These are phyloP conservation scores for Achroia grisella DNA, from an alignment of 1,140 invertebrate genomes.

Conservation along the genomic window DNA sequence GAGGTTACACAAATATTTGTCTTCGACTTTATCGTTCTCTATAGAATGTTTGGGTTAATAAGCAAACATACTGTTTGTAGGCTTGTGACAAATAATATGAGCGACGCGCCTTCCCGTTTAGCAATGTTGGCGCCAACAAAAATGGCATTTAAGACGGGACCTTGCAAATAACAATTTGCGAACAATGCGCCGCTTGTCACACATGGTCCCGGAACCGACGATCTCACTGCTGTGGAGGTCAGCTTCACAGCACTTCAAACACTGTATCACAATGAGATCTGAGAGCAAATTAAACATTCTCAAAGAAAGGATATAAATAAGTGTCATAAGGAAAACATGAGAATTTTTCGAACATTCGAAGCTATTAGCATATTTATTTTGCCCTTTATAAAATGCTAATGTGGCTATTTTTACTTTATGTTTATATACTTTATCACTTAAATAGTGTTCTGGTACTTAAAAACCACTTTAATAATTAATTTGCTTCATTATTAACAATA, in stretches of 20 bases:
- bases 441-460: no score
- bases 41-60: no score
- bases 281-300: slow-evolving; percentile 2
- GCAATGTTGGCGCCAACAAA: slow-evolving; percentile 49
- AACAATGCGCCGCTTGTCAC: slow-evolving; percentile 56
- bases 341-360: neutral
- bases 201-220: slow-evolving; percentile 57
- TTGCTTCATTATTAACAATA: no score
- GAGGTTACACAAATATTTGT: no score
- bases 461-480: no score
- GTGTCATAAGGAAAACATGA: neutral
- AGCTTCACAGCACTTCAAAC: slow-evolving; percentile 16
- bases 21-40: no score
- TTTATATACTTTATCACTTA: no score
- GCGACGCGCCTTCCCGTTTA: slow-evolving; percentile 6
- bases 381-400: no score
- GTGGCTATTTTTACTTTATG: no score
- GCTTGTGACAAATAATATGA: no score
- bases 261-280: neutral
- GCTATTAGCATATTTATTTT: slow-evolving; percentile 3
- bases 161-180: slow-evolving; percentile 60
- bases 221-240: slow-evolving; percentile 41
- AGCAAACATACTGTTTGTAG: no score
- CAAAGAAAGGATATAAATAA: slow-evolving; percentile 4
- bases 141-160: slow-evolving; percentile 59